A percentile compares a stretch with the other conserved stretches of the same genome.
Conservation (phyloP, 2,888 invertebrate genomes). For the Meliscaeva auricollis region DNA sequence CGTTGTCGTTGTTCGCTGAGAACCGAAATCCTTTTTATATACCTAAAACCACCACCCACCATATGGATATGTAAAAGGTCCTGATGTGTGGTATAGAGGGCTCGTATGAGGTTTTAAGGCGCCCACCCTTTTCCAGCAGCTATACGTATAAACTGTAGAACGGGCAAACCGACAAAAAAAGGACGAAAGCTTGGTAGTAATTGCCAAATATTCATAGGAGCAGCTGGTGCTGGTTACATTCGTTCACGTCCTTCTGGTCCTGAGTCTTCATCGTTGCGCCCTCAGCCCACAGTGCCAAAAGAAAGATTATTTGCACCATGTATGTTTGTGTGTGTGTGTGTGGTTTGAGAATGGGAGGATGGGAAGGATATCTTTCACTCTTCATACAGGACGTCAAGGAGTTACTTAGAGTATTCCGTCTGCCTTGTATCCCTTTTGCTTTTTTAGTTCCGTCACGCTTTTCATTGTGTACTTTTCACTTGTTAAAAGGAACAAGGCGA, state of each 20-base stretch:
- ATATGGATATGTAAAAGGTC: conserved; percentile 4
- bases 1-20: conserved; percentile 10
- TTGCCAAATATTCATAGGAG: conserved; percentile 74
- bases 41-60: background rate
- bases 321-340: conserved; percentile 24
- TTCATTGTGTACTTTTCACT: conserved; percentile 74
- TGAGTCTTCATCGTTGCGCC: background rate
- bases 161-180: background rate
- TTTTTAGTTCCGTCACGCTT: conserved; percentile 64
- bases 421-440: conserved; percentile 54
- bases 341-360: conserved; percentile 35
- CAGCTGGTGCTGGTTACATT: conserved; percentile 70
- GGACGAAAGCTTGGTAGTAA: conserved; percentile 54
- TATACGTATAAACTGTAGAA: background rate
- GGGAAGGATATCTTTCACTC: conserved; percentile 67
- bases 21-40: conserved; percentile 49
- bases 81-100: background rate
- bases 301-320: conserved; percentile 8
- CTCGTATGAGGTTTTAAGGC: background rate
- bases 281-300: conserved; percentile 22
- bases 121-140: background rate
- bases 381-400: conserved; percentile 70
- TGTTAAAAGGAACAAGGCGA: conserved; percentile 44
- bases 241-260: conserved; percentile 11
- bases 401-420: conserved; percentile 62